phyloP scores from a whole-genome alignment of 2,888 invertebrate species.

The Bellardia pandia region DNA sequence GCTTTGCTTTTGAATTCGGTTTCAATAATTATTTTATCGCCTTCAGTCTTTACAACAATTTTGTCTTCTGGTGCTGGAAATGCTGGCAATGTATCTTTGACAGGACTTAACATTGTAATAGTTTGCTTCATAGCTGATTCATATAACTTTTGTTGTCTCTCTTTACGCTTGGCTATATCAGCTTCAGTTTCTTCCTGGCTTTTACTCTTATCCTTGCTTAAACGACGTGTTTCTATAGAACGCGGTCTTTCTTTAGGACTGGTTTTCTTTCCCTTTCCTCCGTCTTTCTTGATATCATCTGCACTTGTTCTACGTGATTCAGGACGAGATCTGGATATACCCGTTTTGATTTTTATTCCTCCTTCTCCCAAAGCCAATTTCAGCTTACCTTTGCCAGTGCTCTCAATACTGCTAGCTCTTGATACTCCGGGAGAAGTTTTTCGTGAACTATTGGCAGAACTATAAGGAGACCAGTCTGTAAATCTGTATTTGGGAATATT shows the following conservation, averaged over 20 bases:
- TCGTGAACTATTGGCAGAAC: conserved; percentile 83
- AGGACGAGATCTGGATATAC: conserved; percentile 79
- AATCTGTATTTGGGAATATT: conserved; percentile 84
- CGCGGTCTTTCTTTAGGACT: conserved; percentile 88
- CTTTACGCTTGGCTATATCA: conserved; percentile 88
- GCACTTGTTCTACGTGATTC: conserved; percentile 86
- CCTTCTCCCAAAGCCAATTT: conserved; percentile 77
- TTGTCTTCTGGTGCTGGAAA: conserved; percentile 91
- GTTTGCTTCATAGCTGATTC: conserved; percentile 91
- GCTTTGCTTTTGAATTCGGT: conserved; percentile 90
- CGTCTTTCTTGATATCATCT: conserved; percentile 79
- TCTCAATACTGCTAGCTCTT: conserved; percentile 83
- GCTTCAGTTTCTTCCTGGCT: conserved; percentile 90
- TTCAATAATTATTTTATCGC: conserved; percentile 88
- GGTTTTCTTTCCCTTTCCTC: conserved; percentile 84
- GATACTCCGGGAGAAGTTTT: conserved; percentile 84
- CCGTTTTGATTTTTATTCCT: conserved; percentile 76
- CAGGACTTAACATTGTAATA: conserved; percentile 89
- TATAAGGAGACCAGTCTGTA: conserved; percentile 83
- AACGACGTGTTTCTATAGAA: conserved; percentile 86
- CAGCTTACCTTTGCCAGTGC: conserved; percentile 81
- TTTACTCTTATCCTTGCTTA: conserved; percentile 87
- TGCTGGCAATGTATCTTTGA: conserved; percentile 89
- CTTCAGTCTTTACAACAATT: conserved; percentile 89
- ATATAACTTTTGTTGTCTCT: conserved; percentile 90